Evolutionary conservation across 1,140 invertebrate genomes (phyloP), one percentile per base, ranked within the genome.

Genomic region (Orius insidiosus): DNA sequence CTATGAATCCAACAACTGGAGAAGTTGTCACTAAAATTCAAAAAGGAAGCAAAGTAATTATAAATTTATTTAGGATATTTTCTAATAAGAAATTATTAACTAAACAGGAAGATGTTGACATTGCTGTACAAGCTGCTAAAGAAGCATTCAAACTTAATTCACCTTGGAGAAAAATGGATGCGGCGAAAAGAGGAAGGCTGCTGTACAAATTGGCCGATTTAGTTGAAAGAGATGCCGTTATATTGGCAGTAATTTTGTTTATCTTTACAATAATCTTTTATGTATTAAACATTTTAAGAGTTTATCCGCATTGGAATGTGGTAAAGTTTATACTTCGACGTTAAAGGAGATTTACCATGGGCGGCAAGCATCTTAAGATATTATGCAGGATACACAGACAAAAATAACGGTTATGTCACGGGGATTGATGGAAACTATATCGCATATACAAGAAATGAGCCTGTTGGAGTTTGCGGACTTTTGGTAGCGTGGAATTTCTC

Each of bases 401-500:
- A 96, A 65, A 81, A 86, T 56, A 76, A 83, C 56, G 90, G 92
- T 32, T 78, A 80, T 2, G 31, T 39, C 76, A 13, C 35, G 7
- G 88, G 90, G 5, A 72, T 85, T 51, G 86, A 92, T 62, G 89
- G 88, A 2, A 70, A 82, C 39, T 85, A 75, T 59, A 78, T 95
- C 54, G 74, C 76, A 0, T 94, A 93, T 56, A 96, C 93, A 0
- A 72, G 88, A 18, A 85, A 93, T 54, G 93, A 98, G 62, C 92
- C 94, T 1, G 82, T 98, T 18, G 94, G 79, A 0, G 92, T 98
- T 9, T 93, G 87, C 63, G 94, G 83, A 0, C 70, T 96, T 34
- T 80, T 98, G 14, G 96, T 93, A 5, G 93, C 93, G 0, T 98
- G 93, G 93, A 97, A 98, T 60, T 98, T 96, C 60, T 92, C 93